phyloP scores from a whole-genome alignment of 2,797 vertebrate genomes.

The Pelodytes ibericus region DNA sequence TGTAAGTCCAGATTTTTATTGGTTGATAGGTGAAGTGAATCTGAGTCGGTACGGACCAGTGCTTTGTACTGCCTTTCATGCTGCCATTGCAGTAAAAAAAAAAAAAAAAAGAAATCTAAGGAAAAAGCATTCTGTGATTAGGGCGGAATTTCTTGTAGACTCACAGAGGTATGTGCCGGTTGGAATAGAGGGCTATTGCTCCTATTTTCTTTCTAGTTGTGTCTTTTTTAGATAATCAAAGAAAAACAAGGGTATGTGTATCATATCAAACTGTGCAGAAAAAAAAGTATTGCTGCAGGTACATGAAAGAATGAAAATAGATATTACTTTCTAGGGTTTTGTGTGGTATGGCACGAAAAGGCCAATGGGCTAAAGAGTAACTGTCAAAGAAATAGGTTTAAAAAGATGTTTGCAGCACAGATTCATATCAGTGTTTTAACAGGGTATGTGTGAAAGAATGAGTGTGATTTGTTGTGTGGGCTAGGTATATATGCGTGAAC shows the following conservation, averaged over 20 bases:
- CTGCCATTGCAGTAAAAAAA: neutral
- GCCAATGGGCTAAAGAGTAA: neutral
- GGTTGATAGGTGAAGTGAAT: conserved; percentile 23
- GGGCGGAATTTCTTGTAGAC: neutral
- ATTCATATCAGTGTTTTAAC: neutral
- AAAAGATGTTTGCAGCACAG: neutral
- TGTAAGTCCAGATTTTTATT: conserved; percentile 23
- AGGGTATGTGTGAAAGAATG: neutral
- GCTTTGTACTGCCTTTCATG: conserved; percentile 23
- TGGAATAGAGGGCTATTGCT: conserved; percentile 1
- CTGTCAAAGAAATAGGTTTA: neutral
- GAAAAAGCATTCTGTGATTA: conserved; percentile 23
- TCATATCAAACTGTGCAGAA: conserved; percentile 35
- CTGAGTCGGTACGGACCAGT: neutral
- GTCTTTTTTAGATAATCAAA: conserved; percentile 36
- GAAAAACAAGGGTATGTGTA: conserved; percentile 13
- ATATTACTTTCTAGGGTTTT: conserved; percentile 12
- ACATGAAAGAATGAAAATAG: conserved; percentile 24
- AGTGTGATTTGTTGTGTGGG: too few species aligned
- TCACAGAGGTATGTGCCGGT: neutral
- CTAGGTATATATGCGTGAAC: too few species aligned
- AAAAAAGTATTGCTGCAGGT: conserved; percentile 21
- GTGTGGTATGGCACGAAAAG: neutral
- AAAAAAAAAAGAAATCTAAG: neutral
- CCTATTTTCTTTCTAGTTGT: conserved; percentile 3